phyloP scores from a whole-genome alignment of 2,113 vertebrate genomes.

The Junco hyemalis region DNA sequence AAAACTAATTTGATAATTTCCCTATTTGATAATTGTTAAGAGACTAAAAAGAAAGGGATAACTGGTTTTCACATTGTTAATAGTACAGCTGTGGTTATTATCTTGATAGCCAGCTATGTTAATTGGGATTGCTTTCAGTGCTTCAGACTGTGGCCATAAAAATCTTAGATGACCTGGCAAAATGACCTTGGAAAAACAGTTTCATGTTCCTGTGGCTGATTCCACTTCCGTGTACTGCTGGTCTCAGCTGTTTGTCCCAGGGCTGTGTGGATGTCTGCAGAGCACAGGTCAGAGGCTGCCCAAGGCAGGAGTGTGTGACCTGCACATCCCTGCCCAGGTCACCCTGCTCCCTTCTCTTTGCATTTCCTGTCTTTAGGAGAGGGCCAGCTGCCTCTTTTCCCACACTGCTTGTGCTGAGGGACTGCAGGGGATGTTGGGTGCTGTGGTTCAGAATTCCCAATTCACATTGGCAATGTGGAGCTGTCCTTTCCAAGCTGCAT shows the following conservation, averaged over 20 bases:
- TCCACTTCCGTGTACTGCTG: not conserved
- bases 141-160: not conserved
- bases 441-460: not conserved
- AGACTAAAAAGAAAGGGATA: not conserved
- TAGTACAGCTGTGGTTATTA: not conserved
- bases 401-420: fast-evolving
- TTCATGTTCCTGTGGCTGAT: not conserved
- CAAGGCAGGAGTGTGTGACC: not conserved
- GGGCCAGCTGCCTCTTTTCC: not conserved
- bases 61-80: not conserved
- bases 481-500: not conserved
- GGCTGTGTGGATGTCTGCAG: not conserved
- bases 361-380: not conserved
- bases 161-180: not conserved
- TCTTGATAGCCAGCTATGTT: not conserved
- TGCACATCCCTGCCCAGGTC: not conserved
- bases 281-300: not conserved
- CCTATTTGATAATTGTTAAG: not conserved
- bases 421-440: not conserved
- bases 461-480: not conserved
- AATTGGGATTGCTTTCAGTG: not conserved
- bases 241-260: not conserved
- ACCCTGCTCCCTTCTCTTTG: not conserved
- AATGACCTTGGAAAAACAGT: not conserved
- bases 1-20: not conserved